These are phyloP conservation scores for Sporophila hypoxantha DNA, from an alignment of 2,113 vertebrate species.

Conservation along the genomic window DNA sequence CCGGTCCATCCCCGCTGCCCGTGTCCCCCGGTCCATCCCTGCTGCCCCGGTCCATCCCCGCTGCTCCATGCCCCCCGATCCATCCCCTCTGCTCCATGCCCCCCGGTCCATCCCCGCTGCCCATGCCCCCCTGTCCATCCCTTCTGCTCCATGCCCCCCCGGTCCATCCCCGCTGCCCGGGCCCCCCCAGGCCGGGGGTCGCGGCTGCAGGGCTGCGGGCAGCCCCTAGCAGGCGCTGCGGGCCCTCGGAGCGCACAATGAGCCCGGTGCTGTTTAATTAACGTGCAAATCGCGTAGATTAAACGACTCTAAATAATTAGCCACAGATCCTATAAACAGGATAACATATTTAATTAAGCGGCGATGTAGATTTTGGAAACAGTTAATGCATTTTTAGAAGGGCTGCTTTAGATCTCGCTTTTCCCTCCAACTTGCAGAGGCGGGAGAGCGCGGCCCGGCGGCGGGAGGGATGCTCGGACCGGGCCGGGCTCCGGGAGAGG, in stretches of 20 bases:
- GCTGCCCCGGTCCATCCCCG: too few relatives aligned
- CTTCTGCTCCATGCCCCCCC: too few relatives aligned
- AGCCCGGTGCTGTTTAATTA: conserved; percentile 86
- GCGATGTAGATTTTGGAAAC: conserved; percentile 82
- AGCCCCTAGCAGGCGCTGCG: conserved; percentile 77
- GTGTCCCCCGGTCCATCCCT: too few relatives aligned
- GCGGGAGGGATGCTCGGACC: conserved; percentile 21
- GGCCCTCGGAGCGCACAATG: conserved; percentile 60
- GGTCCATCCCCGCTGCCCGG: too few relatives aligned
- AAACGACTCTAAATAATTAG: conserved; percentile 97
- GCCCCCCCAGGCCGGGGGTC: background rate
- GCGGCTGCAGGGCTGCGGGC: background rate
- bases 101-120: background rate
- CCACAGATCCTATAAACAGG: conserved; percentile 87
- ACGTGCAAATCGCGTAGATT: conserved; percentile 94
- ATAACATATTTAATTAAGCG: conserved; percentile 90
- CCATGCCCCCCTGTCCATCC: background rate
- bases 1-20: too few relatives aligned
- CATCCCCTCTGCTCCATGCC: too few relatives aligned
- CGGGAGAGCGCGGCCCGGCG: conserved; percentile 11
- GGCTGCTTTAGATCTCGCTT: conserved; percentile 60
- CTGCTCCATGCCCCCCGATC: too few relatives aligned
- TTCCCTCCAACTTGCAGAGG: conserved; percentile 61
- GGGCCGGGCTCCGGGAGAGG: background rate
- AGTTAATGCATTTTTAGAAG: conserved; percentile 74